These are phyloP conservation scores for Oreochromis mossambicus DNA, from an alignment of 2,797 vertebrate genomes.

Conservation along the genomic window DNA sequence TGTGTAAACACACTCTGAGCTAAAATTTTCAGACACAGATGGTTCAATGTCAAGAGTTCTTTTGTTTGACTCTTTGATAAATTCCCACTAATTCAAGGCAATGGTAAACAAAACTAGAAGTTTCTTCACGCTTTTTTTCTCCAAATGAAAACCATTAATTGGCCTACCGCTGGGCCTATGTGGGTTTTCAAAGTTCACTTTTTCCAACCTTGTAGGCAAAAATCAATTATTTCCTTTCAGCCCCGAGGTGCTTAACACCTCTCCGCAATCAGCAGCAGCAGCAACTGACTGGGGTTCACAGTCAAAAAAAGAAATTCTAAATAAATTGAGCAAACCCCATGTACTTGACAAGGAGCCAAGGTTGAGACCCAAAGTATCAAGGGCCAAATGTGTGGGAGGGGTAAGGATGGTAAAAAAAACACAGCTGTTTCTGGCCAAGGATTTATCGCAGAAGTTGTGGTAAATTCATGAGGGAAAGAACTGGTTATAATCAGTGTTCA, in stretches of 20 bases:
- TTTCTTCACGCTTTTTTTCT: background rate
- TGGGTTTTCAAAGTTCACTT: slow-evolving; percentile 31
- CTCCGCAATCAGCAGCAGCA: slow-evolving; percentile 29
- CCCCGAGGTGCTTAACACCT: slow-evolving; percentile 33
- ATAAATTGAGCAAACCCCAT: background rate
- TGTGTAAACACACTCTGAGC: slow-evolving; percentile 4
- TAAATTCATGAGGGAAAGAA: background rate
- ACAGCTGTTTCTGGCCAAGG: slow-evolving; percentile 3
- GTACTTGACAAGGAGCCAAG: slow-evolving; percentile 28
- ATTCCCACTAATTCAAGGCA: background rate
- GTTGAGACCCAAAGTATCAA: slow-evolving; percentile 13
- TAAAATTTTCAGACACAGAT: background rate
- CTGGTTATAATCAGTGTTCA: background rate
- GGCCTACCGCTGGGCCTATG: slow-evolving; percentile 20
- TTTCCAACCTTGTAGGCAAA: slow-evolving; percentile 42
- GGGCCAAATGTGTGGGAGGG: slow-evolving; percentile 13
- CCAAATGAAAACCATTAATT: slow-evolving; percentile 25
- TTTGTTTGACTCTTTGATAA: background rate
- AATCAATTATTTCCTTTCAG: slow-evolving; percentile 54
- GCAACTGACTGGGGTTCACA: slow-evolving; percentile 23
- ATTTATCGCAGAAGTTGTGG: background rate
- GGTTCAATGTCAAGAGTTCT: background rate
- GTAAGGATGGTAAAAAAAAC: background rate
- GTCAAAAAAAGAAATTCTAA: background rate
- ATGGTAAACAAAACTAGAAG: background rate